Base-by-base conservation (phyloP, 2,888 invertebrate genomes). In the Biston betularia region DNA sequence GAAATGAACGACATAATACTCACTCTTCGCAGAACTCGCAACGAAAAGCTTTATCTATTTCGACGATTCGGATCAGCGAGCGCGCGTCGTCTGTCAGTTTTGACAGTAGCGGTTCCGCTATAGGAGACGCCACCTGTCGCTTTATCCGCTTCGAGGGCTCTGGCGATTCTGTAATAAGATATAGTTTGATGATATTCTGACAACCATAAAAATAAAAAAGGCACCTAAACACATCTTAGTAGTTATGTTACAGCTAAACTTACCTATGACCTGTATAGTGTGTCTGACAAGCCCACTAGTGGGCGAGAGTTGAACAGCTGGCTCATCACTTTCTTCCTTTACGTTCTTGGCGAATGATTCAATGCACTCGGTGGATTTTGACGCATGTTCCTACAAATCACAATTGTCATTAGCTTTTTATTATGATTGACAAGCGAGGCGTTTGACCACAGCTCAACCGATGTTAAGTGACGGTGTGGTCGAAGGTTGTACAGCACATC, bases 11-110 rank as follows among this genome's bases (percentile, higher is more conserved):
- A 11, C 11, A 52, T n/a, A 10, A 38, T 6, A 53, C 93, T 89
- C 24, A 94, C 90, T 93, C 93, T 72, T 94, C 94, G 59, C 94
- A 94, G 59, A 86, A 94, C 70, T 94, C 94, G 81, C 94, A 94
- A 6, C 94, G 80, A 72, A 92, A 94, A 0, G 94, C 94, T 80
- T 93, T 92, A 64, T 94, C 94, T 0, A 93, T 87, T 63, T 89
- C 85, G 0, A 94, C 93, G 0, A 92, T 87, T 0, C 89, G 78
- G 6, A 93, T 86, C 0, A 89, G 75, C 1, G 82, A 63, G 0
- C 84, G 70, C 0, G 88, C 89, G 0, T 78, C 82, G 14, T 86
- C 88, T 0, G 83, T 70, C n/a, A 93, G 58, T 0, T 75, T 54
- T 0, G 79, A 53, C 9, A 92, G 65, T 0, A 92, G 62, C 0